Conservation (phyloP, 2,113 vertebrate genomes). For the Capreolus pygargus region DNA sequence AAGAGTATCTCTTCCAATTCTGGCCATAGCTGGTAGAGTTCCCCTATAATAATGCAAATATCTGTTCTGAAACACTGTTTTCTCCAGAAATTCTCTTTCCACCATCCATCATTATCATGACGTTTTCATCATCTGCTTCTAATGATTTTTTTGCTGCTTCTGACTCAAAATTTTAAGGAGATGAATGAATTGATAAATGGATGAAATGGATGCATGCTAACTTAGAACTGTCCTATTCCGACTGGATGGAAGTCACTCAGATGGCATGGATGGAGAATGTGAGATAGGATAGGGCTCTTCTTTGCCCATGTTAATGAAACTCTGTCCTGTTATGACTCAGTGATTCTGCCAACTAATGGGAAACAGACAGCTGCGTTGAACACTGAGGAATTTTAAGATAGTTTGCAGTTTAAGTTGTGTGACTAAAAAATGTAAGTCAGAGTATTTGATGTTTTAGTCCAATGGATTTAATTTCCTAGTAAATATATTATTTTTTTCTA, state of each 20-base stretch:
- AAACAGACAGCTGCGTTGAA: not conserved
- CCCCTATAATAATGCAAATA: slow-evolving; percentile 21
- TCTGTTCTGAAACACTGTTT: slow-evolving; percentile 33
- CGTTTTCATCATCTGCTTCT: slow-evolving; percentile 72
- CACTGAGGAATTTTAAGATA: slow-evolving; percentile 19
- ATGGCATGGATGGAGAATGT: slow-evolving; percentile 10
- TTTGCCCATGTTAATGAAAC: slow-evolving; percentile 34
- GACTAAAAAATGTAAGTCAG: not conserved
- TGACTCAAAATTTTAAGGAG: slow-evolving; percentile 67
- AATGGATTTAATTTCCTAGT: not conserved
- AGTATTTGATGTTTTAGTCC: not conserved
- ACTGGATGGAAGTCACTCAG: slow-evolving; percentile 35
- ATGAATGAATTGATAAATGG: slow-evolving; percentile 66
- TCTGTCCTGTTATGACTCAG: not conserved
- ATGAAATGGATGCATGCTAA: slow-evolving; percentile 51
- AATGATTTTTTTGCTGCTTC: slow-evolving; percentile 65
- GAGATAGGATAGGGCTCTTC: not conserved
- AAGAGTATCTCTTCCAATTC: not conserved
- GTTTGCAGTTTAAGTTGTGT: not conserved
- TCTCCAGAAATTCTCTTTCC: slow-evolving; percentile 69
- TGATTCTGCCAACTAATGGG: not conserved
- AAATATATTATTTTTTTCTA: not conserved
- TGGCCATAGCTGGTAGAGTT: not conserved
- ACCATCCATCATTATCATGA: slow-evolving; percentile 62
- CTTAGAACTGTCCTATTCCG: slow-evolving; percentile 60